Conservation (phyloP, 2,113 vertebrate genomes). For the Elachura formosa region DNA sequence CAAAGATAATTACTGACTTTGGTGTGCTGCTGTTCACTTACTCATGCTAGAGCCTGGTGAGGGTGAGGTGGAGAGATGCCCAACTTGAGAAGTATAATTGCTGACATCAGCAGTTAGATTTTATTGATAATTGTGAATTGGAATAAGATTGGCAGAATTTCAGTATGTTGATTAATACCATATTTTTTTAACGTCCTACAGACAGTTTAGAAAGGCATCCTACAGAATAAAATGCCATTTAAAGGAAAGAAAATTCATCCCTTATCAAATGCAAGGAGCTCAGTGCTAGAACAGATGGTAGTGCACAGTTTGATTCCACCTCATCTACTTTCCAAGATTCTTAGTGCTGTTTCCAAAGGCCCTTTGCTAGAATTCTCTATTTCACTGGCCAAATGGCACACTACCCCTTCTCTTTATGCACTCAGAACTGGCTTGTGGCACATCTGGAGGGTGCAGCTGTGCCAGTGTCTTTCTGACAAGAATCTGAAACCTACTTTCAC, state of each 20-base stretch:
- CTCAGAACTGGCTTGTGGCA: background rate
- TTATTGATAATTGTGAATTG: background rate
- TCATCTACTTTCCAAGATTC: background rate
- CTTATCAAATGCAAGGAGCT: background rate
- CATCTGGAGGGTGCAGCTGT: slow-evolving; percentile 21
- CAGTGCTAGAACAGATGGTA: slow-evolving; percentile 13
- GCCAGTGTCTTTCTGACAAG: background rate
- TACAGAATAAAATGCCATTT: background rate
- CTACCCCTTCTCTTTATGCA: background rate
- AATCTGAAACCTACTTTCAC: background rate
- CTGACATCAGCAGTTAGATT: background rate
- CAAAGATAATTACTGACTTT: background rate
- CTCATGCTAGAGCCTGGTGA: accelerated
- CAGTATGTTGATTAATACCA: background rate
- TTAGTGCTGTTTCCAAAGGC: background rate
- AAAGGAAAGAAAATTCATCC: background rate
- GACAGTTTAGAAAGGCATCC: background rate
- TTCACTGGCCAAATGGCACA: background rate
- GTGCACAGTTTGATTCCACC: background rate
- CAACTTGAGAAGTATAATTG: background rate
- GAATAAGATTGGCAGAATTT: background rate
- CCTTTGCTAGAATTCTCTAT: background rate
- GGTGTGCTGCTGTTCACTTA: background rate
- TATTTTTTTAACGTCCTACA: background rate
- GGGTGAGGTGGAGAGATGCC: background rate